phyloP scores from a whole-genome alignment of 2,113 vertebrate genomes.

The Martes martes region DNA sequence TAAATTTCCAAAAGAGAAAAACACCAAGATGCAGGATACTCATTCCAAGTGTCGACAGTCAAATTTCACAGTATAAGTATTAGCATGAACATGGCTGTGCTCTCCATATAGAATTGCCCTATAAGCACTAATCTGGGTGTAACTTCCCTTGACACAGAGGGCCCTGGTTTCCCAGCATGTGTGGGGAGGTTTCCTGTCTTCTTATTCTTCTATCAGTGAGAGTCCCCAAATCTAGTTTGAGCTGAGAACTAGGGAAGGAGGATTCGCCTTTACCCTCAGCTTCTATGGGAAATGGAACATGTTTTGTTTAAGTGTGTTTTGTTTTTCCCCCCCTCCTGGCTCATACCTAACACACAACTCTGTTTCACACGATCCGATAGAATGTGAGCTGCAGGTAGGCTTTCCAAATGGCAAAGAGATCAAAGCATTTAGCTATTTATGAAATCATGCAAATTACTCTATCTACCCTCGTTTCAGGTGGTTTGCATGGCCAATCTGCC shows the following conservation, averaged over 20 bases:
- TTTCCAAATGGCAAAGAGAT: background rate
- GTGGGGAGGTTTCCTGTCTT: too few species aligned
- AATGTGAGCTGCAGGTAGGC: background rate
- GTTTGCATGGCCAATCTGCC: constrained; percentile 4
- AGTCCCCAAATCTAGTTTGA: background rate
- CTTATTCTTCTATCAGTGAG: background rate
- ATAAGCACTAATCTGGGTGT: background rate
- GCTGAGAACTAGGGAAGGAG: background rate
- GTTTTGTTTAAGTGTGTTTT: too few species aligned
- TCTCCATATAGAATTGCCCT: background rate
- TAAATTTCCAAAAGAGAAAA: background rate
- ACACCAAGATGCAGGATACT: background rate
- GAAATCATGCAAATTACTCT: background rate
- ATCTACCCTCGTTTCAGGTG: too few species aligned
- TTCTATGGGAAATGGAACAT: background rate
- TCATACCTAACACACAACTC: accelerated
- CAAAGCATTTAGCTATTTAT: background rate
- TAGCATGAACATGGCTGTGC: background rate
- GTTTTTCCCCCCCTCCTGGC: too few species aligned
- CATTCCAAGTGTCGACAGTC: background rate
- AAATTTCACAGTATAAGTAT: background rate
- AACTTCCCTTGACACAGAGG: background rate
- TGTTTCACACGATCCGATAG: background rate
- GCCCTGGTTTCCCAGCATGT: background rate
- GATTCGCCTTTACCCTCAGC: background rate